These are phyloP conservation scores for Phlogophora meticulosa DNA, from an alignment of 2,888 invertebrate species.

Conservation along the genomic window DNA sequence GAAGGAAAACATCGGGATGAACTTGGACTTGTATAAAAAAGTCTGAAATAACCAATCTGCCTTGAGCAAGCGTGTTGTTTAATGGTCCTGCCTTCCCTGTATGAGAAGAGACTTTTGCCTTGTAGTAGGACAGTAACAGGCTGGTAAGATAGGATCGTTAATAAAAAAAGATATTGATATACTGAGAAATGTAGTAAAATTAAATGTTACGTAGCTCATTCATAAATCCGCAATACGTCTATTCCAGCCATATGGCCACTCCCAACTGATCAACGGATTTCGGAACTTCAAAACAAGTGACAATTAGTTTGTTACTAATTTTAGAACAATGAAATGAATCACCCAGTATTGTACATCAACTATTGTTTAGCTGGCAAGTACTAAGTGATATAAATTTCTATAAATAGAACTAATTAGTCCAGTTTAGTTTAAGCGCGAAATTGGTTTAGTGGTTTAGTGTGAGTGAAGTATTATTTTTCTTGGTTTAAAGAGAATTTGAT, in stretches of 20 bases:
- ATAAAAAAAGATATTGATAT: too few species aligned
- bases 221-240: conserved; percentile 7
- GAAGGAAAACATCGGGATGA: too few species aligned
- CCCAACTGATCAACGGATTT: conserved; percentile 57
- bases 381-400: conserved; percentile 56
- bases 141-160: too few species aligned
- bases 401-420: conserved; percentile 60
- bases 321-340: conserved; percentile 66
- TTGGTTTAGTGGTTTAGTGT: conserved; percentile 15
- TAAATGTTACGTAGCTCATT: conserved; percentile 13
- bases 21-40: too few species aligned
- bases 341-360: conserved; percentile 40
- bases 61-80: too few species aligned
- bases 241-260: conserved; percentile 16
- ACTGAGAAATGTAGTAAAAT: neutral
- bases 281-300: conserved; percentile 55
- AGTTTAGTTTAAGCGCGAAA: conserved; percentile 41
- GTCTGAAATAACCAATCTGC: too few species aligned
- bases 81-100: too few species aligned
- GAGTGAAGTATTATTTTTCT: neutral
- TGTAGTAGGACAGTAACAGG: too few species aligned
- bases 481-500: neutral
- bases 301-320: conserved; percentile 58
- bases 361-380: conserved; percentile 56
- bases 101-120: too few species aligned